Conservation (phyloP, 2,797 vertebrate genomes). For the Gymnoscopelus microlampas region DNA sequence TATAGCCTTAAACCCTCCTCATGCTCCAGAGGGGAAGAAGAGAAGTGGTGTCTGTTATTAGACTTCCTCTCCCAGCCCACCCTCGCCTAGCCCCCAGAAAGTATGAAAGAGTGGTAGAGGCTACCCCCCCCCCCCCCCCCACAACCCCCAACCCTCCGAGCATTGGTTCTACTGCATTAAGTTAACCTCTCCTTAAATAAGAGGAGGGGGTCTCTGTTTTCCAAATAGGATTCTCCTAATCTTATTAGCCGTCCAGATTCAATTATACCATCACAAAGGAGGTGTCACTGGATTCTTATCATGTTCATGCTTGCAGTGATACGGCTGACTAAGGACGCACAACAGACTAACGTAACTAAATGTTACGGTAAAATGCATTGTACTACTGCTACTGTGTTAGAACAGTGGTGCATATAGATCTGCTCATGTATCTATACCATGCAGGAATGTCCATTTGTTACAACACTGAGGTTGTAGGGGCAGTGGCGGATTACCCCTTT, state of each 20-base stretch:
- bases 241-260: constrained; percentile 70
- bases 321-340: not conserved
- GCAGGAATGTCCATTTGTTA: too few species aligned
- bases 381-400: too few species aligned
- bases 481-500: too few species aligned
- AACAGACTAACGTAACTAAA: not conserved
- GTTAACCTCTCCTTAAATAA: constrained; percentile 69
- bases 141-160: constrained; percentile 21
- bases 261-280: constrained; percentile 55
- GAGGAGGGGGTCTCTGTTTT: constrained; percentile 65
- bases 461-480: too few species aligned
- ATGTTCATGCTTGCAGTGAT: constrained; percentile 12
- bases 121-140: constrained; percentile 71
- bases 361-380: too few species aligned
- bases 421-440: too few species aligned
- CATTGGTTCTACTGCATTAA: constrained; percentile 82
- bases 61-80: constrained; percentile 65
- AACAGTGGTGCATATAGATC: too few species aligned
- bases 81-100: constrained; percentile 77
- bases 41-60: constrained; percentile 71
- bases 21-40: constrained; percentile 79
- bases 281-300: constrained; percentile 40
- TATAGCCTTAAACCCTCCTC: constrained; percentile 61
- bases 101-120: constrained; percentile 86
- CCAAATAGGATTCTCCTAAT: constrained; percentile 72